A percentile compares a stretch with the other conserved stretches of the same genome.
phyloP scores from a whole-genome alignment of 2,797 vertebrate species.

The Tauraco hartlaubi region DNA sequence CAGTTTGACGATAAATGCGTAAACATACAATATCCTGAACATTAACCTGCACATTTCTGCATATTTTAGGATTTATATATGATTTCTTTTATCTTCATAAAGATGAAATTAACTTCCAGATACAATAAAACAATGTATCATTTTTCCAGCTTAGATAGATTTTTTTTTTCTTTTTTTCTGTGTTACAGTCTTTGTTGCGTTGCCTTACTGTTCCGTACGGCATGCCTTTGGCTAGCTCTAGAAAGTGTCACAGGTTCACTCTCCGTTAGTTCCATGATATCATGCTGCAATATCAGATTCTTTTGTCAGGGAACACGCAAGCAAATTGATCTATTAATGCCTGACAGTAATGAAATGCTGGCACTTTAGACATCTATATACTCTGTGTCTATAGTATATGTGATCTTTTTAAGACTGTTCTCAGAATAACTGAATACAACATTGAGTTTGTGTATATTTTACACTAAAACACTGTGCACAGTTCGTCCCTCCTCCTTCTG shows the following conservation, averaged over 20 bases:
- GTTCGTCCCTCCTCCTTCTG: not conserved
- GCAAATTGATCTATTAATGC: not conserved
- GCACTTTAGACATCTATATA: not conserved
- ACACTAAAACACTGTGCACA: not conserved
- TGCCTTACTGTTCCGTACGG: slow-evolving; percentile 1
- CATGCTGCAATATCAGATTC: not conserved
- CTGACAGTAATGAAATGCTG: not conserved
- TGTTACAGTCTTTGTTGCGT: not conserved
- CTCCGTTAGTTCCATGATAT: not conserved
- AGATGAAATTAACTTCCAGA: not conserved
- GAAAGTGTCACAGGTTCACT: not conserved
- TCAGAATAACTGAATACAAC: not conserved
- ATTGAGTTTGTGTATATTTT: not conserved
- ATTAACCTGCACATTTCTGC: not conserved
- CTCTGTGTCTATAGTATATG: fast-evolving
- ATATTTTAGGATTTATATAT: not conserved
- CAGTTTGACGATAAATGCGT: not conserved
- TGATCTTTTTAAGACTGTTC: not conserved
- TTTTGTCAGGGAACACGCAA: not conserved
- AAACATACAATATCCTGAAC: not conserved
- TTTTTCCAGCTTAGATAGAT: not conserved
- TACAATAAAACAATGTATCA: not conserved
- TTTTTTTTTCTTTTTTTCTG: not conserved
- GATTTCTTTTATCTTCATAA: not conserved
- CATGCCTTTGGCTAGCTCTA: slow-evolving; percentile 38